Conservation (phyloP, 2,888 invertebrate genomes). For the Steromphala cineraria region DNA sequence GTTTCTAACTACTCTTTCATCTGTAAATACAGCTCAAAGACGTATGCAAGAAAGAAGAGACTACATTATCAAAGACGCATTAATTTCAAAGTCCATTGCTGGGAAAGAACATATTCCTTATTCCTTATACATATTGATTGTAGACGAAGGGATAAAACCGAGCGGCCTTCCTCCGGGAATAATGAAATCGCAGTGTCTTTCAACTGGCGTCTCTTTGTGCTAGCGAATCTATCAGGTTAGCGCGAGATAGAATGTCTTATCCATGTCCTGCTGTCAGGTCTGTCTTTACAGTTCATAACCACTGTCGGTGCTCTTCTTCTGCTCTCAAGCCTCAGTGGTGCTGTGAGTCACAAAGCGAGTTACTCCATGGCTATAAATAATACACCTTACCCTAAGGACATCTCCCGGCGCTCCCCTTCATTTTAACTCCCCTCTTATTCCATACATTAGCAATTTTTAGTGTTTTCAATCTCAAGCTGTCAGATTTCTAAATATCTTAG, state of each 20-base stretch:
- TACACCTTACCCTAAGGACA: background rate
- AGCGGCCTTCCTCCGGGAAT: background rate
- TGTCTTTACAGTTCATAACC: background rate
- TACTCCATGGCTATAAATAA: background rate
- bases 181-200: conserved; percentile 17
- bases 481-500: no score
- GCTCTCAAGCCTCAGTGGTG: background rate
- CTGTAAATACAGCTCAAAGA: background rate
- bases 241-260: background rate
- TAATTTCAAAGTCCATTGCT: background rate
- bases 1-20: no score
- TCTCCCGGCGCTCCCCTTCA: background rate
- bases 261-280: background rate
- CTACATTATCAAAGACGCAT: background rate
- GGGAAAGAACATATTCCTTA: background rate
- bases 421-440: background rate
- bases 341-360: background rate
- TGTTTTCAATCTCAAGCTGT: no score
- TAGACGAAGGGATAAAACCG: background rate
- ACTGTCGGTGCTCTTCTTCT: background rate
- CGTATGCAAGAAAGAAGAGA: background rate
- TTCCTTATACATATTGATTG: background rate
- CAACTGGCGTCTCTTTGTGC: background rate
- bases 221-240: background rate
- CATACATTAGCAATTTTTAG: background rate